Percentiles rank a stretch among this genome's conserved stretches.
Evolutionary conservation across 2,113 vertebrate genomes (phyloP).

Genomic region (Picathartes gymnocephalus): DNA sequence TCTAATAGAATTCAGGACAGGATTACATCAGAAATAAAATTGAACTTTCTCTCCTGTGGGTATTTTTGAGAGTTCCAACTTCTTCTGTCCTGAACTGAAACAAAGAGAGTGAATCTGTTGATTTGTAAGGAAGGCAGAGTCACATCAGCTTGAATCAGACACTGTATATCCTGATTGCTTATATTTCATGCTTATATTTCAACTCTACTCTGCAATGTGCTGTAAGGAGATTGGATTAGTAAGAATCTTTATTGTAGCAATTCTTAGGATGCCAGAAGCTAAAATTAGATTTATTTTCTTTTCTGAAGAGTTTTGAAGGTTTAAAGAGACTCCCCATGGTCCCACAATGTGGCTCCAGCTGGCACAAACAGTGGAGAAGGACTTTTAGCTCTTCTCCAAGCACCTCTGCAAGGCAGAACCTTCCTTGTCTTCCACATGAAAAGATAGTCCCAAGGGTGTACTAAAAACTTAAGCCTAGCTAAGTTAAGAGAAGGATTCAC

Average conservation of each 20-base stretch:
- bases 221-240: not conserved
- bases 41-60: not conserved
- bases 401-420: rapidly evolving
- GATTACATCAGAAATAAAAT: not conserved
- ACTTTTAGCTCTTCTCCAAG: not conserved
- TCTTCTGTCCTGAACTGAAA: not conserved
- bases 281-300: not conserved
- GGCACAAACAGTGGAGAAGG: not conserved
- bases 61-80: not conserved
- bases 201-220: not conserved
- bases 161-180: not conserved
- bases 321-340: not conserved
- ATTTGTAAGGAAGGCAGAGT: not conserved
- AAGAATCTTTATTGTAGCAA: not conserved
- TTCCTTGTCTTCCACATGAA: not conserved
- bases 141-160: not conserved
- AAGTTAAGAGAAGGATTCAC: not conserved
- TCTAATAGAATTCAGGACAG: not conserved
- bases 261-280: not conserved
- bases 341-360: not conserved
- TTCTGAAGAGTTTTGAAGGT: not conserved
- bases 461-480: not conserved
- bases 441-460: not conserved
- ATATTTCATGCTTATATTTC: not conserved
- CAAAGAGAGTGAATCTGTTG: not conserved